Percentiles rank a stretch among this genome's conserved stretches.
phyloP scores from a whole-genome alignment of 1,140 invertebrate genomes.

The Apis florea region DNA sequence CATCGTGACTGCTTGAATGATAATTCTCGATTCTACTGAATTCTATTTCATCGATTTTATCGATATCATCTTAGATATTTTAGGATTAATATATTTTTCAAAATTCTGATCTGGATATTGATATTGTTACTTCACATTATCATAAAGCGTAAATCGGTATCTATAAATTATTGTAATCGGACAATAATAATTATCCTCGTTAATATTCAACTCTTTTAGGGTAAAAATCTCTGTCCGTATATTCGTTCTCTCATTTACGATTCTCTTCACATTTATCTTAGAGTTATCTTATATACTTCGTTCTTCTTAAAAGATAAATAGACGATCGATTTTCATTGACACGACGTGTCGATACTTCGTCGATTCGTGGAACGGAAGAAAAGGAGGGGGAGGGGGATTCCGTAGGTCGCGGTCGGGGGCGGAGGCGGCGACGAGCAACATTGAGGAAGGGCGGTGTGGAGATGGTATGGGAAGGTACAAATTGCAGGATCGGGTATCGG shows the following conservation, averaged over 20 bases:
- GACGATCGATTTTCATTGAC: background rate
- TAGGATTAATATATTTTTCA: background rate
- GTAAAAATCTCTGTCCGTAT: too few species aligned
- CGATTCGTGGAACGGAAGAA: slow-evolving; percentile 17
- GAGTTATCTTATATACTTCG: too few species aligned
- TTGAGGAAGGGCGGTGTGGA: slow-evolving; percentile 18
- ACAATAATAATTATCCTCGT: too few species aligned
- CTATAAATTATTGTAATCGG: too few species aligned
- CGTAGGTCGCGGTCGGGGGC: slow-evolving; percentile 39
- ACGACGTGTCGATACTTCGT: background rate
- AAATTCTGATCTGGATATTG: too few species aligned
- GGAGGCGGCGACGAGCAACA: slow-evolving; percentile 50
- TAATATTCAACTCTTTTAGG: too few species aligned
- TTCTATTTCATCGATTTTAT: slow-evolving; percentile 32
- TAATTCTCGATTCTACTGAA: background rate
- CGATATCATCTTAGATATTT: background rate
- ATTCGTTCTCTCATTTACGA: too few species aligned
- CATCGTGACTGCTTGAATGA: background rate
- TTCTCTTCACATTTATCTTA: too few species aligned
- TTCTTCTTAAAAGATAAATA: too few species aligned
- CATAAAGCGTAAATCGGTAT: too few species aligned
- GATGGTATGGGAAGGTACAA: slow-evolving; percentile 60
- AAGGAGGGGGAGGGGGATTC: slow-evolving; percentile 21
- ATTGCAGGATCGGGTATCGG: slow-evolving; percentile 72
- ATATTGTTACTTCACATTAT: too few species aligned